Conservation (phyloP, 2,888 invertebrate species). For the Agrotis puta region DNA sequence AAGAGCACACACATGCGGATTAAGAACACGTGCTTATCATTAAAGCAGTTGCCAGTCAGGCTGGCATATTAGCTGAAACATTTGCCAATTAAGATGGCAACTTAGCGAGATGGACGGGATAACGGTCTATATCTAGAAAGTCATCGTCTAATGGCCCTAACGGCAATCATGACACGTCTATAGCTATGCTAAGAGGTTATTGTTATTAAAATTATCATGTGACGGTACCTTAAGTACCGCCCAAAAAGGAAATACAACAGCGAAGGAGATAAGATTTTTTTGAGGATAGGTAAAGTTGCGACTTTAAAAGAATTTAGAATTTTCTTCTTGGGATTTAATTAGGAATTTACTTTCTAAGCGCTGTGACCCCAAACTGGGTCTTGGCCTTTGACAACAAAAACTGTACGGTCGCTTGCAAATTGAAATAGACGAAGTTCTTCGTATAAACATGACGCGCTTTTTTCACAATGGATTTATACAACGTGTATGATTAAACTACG, state of each 20-base stretch:
- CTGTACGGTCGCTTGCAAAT: constrained; percentile 13
- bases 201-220: constrained; percentile 64
- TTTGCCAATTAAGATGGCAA: constrained; percentile 74
- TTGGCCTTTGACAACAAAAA: constrained; percentile 27
- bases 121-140: constrained; percentile 78
- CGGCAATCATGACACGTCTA: constrained; percentile 61
- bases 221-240: constrained; percentile 23
- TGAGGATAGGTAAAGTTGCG: background rate
- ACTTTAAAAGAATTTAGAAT: background rate
- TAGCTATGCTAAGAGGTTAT: constrained; percentile 63
- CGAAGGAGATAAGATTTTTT: constrained; percentile 47
- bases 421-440: background rate
- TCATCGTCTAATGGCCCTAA: constrained; percentile 74
- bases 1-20: constrained; percentile 15
- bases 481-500: constrained; percentile 29
- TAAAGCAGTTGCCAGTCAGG: constrained; percentile 49
- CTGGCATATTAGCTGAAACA: constrained; percentile 73
- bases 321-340: constrained; percentile 25
- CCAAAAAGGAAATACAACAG: constrained; percentile 43
- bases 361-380: constrained; percentile 32
- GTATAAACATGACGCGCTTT: constrained; percentile 3
- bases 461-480: constrained; percentile 26
- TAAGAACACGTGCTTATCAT: constrained; percentile 56
- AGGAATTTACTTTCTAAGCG: constrained; percentile 41
- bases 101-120: constrained; percentile 72